These are phyloP conservation scores for Pterobdella sp. DNA, from an alignment of 2,888 invertebrate species.

Conservation along the genomic window DNA sequence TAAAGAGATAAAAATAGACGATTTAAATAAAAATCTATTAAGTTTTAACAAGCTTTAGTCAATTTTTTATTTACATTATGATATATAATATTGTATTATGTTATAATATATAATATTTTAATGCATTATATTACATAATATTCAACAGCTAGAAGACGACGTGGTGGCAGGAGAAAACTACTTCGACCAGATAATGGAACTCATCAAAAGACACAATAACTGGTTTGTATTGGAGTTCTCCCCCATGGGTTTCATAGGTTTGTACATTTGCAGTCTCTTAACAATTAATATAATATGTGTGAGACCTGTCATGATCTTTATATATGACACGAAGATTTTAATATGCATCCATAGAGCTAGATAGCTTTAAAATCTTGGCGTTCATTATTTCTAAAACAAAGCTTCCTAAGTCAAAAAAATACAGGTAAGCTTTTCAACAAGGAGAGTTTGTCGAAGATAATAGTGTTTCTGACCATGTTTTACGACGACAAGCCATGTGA, in stretches of 20 bases:
- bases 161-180: slow-evolving; percentile 74
- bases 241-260: slow-evolving; percentile 83
- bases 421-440: slow-evolving; percentile 26
- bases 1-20: too few relatives aligned
- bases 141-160: slow-evolving; percentile 78
- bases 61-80: too few relatives aligned
- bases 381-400: neutral
- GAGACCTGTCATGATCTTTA: neutral
- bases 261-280: neutral
- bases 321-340: neutral
- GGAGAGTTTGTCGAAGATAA: slow-evolving; percentile 14
- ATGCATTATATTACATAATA: too few relatives aligned
- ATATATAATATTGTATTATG: too few relatives aligned
- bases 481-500: slow-evolving; percentile 26
- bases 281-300: neutral
- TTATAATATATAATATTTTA: too few relatives aligned
- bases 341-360: neutral
- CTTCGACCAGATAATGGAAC: slow-evolving; percentile 73
- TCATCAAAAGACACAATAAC: slow-evolving; percentile 67
- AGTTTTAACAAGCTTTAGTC: too few relatives aligned
- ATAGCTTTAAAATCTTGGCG: too few relatives aligned
- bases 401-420: neutral
- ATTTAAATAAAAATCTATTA: too few relatives aligned
- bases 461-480: slow-evolving; percentile 22
- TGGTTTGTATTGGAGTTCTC: slow-evolving; percentile 92